phyloP scores from a whole-genome alignment of 2,888 invertebrate species.

The Entomobrya multifasciata region DNA sequence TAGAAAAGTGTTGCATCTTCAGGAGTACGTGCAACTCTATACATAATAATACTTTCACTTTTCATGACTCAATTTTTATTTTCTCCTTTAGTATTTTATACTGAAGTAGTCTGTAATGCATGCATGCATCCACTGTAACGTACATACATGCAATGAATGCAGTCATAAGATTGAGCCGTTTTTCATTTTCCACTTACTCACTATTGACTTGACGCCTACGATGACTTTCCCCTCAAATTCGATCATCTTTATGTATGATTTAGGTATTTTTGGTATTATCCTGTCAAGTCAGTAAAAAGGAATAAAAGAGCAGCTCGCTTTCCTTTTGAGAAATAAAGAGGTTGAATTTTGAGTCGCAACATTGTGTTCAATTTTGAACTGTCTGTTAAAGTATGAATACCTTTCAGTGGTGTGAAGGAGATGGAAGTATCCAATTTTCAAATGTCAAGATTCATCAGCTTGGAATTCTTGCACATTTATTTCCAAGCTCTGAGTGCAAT shows the following conservation, averaged over 20 bases:
- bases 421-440: constrained; percentile 38
- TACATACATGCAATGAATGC: background rate
- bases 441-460: constrained; percentile 29
- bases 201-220: constrained; percentile 44
- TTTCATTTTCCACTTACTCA: constrained; percentile 67
- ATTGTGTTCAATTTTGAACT: too few species aligned
- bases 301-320: constrained; percentile 8
- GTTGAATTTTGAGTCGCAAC: background rate
- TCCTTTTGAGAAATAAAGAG: constrained; percentile 16
- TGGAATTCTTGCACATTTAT: background rate
- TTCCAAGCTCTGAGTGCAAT: background rate
- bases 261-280: constrained; percentile 69
- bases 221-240: constrained; percentile 69
- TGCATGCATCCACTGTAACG: background rate
- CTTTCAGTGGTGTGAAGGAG: background rate
- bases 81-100: background rate
- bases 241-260: constrained; percentile 71
- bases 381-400: background rate
- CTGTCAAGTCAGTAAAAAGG: constrained; percentile 55
- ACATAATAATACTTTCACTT: constrained; percentile 57
- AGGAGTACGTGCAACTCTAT: background rate
- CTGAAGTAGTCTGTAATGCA: background rate
- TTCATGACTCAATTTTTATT: constrained; percentile 67
- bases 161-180: constrained; percentile 51
- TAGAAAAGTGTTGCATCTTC: constrained; percentile 10